Base-by-base conservation (phyloP, 1,140 invertebrate species). In the Lepidurus couesii region DNA sequence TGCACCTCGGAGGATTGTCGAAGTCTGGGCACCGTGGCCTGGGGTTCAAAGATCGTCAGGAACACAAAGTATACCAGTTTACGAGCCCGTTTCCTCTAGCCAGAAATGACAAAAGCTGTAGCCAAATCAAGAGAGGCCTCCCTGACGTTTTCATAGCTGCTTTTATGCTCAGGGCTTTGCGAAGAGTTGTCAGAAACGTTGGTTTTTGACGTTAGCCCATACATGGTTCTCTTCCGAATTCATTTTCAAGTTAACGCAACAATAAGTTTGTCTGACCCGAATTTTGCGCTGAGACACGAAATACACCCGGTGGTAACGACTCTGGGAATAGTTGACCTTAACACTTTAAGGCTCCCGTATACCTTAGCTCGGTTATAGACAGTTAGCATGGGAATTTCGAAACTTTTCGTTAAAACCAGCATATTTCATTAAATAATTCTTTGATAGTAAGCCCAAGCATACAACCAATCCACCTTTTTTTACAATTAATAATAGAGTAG, bases 71-170 rank as follows among this genome's bases (percentile, higher is more conserved):
- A 21, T 13, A 65, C 53, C 53, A 65, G 53, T 65, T 65, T 65
- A 65, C 53, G 53, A 65, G 53, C 53, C 21, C 53, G 53, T 65
- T 65, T 65, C 53, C n/a, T 65, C 16, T 65, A 65, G 16, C 53
- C 53, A 65, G 53, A 65, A 65, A 65, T 21, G 53, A 4, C 53
- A 65, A 65, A 65, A 21, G 53, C 53, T 21, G 53, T 65, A 65
- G 53, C 53, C 53, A 65, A 65, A 65, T 65, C 53, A 65, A 16
- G 53, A 65, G 53, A 65, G 53, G 53, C 53, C 53, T 65, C 53
- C 53, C 53, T 34, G 21, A 65, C 53, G 53, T 65, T 65, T 65
- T 65, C 53, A 65, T 65, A 65, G 53, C 53, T 65, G 53, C 16
- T 21, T 65, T 65, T 65, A 65, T 65, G 53, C 21, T 65, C 53